A percentile compares a stretch with the other conserved stretches of the same genome.
These are phyloP conservation scores for Brassicogethes aeneus DNA, from an alignment of 2,888 invertebrate genomes.

Conservation along the genomic window DNA sequence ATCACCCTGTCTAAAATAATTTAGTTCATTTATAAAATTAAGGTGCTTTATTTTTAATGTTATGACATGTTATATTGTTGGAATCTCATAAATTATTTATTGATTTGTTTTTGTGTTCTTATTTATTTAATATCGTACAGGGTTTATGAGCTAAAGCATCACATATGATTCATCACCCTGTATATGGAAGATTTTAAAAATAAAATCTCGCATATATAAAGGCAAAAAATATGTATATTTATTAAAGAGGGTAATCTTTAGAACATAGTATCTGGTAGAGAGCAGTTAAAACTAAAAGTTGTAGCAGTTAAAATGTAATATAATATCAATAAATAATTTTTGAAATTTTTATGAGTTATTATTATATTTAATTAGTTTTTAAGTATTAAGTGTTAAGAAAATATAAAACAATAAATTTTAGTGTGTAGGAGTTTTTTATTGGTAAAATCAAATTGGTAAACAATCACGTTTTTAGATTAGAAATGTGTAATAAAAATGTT, in stretches of 20 bases:
- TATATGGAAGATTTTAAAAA: too few relatives aligned
- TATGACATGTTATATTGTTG: constrained; percentile 9
- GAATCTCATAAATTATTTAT: background rate
- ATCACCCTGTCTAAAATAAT: too few relatives aligned
- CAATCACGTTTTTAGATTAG: constrained; percentile 30
- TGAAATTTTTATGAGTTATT: constrained; percentile 8
- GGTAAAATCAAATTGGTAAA: constrained; percentile 24
- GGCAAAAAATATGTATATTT: too few relatives aligned
- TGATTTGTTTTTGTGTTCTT: background rate
- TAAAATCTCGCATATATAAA: too few relatives aligned
- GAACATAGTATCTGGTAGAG: too few relatives aligned
- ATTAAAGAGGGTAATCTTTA: too few relatives aligned
- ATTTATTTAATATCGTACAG: constrained; percentile 10
- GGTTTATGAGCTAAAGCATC: too few relatives aligned
- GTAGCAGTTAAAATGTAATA: too few relatives aligned
- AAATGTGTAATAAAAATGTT: constrained; percentile 22
- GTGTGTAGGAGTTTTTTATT: constrained; percentile 9
- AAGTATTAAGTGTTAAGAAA: constrained; percentile 11
- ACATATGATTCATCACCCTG: too few relatives aligned
- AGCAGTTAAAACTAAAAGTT: too few relatives aligned
- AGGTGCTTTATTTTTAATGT: constrained; percentile 2
- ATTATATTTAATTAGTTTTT: constrained; percentile 6
- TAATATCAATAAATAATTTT: constrained; percentile 9
- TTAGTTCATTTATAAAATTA: constrained; percentile 6
- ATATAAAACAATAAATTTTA: constrained; percentile 9